phyloP scores from a whole-genome alignment of 2,113 vertebrate genomes.

The Prochilodus magdalenae region DNA sequence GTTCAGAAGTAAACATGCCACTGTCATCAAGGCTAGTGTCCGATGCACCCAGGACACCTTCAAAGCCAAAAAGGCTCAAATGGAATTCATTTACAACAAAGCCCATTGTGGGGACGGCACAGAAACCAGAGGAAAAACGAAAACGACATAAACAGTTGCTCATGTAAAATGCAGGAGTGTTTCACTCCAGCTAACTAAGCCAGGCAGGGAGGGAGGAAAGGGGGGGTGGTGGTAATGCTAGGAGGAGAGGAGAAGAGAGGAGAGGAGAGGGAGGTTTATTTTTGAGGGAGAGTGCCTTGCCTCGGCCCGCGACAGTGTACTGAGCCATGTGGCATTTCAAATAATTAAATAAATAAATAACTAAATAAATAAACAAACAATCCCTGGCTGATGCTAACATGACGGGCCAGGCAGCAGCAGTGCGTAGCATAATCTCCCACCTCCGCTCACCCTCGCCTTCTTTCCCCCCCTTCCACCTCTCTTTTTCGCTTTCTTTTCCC shows the following conservation, averaged over 20 bases:
- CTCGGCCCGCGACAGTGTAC: not conserved
- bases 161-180: not conserved
- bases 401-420: conserved; percentile 40
- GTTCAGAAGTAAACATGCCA: conserved; percentile 20
- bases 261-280: not conserved
- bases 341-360: conserved; percentile 28
- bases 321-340: conserved; percentile 20
- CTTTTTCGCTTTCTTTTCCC: conserved; percentile 45
- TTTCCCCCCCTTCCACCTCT: conserved; percentile 27
- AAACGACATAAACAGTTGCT: conserved; percentile 32
- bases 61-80: conserved; percentile 16
- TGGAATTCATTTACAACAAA: conserved; percentile 13
- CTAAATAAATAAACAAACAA: conserved; percentile 30
- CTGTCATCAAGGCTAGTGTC: conserved; percentile 9
- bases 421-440: conserved; percentile 30
- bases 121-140: not conserved
- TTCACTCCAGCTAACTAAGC: conserved; percentile 56
- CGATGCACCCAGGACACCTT: conserved; percentile 1
- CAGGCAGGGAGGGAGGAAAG: conserved; percentile 23
- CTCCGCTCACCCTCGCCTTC: conserved; percentile 18
- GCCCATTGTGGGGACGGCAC: not conserved
- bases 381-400: conserved; percentile 35
- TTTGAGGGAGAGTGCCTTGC: not conserved
- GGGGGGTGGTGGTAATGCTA: not conserved
- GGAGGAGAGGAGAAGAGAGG: not conserved